Evolutionary conservation across 1,140 invertebrate genomes (phyloP), one percentile per base, ranked within the genome.

Genomic region (Ephestia elutella): DNA sequence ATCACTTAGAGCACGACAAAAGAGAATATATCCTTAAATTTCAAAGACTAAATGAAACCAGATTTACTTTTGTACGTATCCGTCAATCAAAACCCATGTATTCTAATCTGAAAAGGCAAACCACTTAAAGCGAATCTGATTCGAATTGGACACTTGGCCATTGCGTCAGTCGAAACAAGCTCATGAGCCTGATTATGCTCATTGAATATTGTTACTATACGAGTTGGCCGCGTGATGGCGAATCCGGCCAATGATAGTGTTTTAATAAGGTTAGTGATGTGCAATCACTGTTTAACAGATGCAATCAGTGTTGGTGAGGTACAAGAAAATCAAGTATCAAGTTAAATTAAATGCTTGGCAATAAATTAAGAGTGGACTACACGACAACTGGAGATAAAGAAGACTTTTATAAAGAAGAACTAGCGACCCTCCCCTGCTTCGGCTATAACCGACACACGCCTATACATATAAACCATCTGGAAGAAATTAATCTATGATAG

Each of bases 91-190:
- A 30, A 54, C 59, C 56, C 44, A 62, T 57, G 57, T 59, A 65
- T 66, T 75, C 63, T 81, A 76, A 83, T 82, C 80, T 84, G 74
- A 77, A 74, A 80, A 86, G 73, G 79, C 77, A 68, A 74, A 78
- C 76, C 80, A 82, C 79, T 86, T 84, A 78, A 62, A 67, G 65
- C 68, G 80, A 64, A 70, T 70, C 71, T 81, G 77, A 80, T 81
- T 83, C 79, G 83, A 85, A 87, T 87, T 87, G 84, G 82, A 80
- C 79, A 82, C 78, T 78, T 73, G 78, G 63, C 54, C 66, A 70
- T 82, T 87, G 80, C 84, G 84, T 85, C 84, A 87, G 75, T 75
- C 60, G 63, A 75, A 68, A 68, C 71, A 66, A 70, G 77, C 67
- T 78, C 68, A 77, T 75, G 74, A 73, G 71, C 62, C 75, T 84